Percentiles rank a stretch among this genome's conserved stretches.
phyloP scores from a whole-genome alignment of 1,140 invertebrate genomes.

The Ditylenchus dipsaci region DNA sequence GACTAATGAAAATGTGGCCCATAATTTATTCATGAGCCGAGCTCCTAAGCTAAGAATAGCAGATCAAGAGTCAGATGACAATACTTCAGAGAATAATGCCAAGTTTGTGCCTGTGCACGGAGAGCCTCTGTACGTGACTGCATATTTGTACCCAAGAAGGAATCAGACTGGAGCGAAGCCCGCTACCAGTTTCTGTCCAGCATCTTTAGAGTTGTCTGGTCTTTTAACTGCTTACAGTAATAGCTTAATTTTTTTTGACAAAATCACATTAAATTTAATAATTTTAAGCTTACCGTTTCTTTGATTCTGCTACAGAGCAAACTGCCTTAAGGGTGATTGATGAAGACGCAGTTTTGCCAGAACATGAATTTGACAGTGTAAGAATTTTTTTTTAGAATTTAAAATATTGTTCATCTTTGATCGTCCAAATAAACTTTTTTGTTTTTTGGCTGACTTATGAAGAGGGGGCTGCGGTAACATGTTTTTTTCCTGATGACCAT shows the following conservation, averaged over 20 bases:
- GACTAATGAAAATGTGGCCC: constrained; percentile 47
- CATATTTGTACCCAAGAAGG: constrained; percentile 52
- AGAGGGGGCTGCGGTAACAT: no score
- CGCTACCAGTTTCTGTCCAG: constrained; percentile 52
- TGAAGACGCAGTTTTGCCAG: constrained; percentile 12
- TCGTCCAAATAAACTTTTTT: no score
- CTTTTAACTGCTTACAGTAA: constrained; percentile 55
- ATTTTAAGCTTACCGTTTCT: constrained; percentile 14
- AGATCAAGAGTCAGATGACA: constrained; percentile 21
- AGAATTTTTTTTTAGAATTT: constrained; percentile 8
- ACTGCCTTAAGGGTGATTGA: constrained; percentile 13
- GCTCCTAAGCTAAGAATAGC: constrained; percentile 43
- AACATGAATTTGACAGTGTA: neutral
- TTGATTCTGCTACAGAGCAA: constrained; percentile 18
- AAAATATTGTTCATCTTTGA: neutral
- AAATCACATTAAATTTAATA: neutral
- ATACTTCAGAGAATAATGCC: neutral
- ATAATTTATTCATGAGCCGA: constrained; percentile 53
- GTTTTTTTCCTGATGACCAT: no score
- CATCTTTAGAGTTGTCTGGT: constrained; percentile 52
- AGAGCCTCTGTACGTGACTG: constrained; percentile 46
- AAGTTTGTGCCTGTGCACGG: neutral
- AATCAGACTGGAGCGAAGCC: constrained; percentile 50
- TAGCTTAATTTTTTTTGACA: neutral
- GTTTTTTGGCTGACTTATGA: no score